Percentiles rank a stretch among this genome's conserved stretches.
Conservation (phyloP, 2,113 vertebrate genomes). For the Sceloporus undulatus region DNA sequence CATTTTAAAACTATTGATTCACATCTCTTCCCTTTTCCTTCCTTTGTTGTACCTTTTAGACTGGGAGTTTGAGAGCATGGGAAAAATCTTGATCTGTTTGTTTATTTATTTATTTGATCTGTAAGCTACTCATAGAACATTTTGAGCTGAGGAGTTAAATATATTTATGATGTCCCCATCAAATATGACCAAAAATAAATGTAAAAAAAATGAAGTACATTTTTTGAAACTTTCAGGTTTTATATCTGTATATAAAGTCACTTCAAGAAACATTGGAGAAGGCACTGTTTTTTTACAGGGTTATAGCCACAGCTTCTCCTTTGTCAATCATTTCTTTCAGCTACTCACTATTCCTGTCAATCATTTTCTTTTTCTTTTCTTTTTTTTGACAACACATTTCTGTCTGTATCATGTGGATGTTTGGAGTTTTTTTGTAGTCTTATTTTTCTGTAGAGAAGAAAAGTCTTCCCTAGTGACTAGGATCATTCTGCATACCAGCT, state of each 20-base stretch:
- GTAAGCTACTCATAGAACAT: background rate
- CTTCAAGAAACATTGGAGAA: conserved; percentile 4
- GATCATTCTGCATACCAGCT: background rate
- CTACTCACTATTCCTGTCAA: conserved; percentile 12
- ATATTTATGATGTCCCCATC: background rate
- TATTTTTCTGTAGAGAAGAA: background rate
- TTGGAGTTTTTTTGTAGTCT: background rate
- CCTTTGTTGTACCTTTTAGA: background rate
- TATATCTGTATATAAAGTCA: background rate
- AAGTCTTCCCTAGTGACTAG: background rate
- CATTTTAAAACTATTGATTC: background rate
- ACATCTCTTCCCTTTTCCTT: background rate
- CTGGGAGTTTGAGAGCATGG: background rate
- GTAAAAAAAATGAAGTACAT: background rate
- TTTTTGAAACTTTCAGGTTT: conserved; percentile 4
- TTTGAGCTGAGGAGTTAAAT: background rate
- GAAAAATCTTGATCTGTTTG: background rate
- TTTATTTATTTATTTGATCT: background rate
- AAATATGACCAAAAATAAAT: background rate
- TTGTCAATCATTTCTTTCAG: conserved; percentile 27
- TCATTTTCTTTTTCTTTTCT: background rate
- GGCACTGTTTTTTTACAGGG: conserved; percentile 24
- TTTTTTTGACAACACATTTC: background rate
- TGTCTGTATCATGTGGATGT: background rate
- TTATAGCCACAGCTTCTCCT: conserved; percentile 10